phyloP scores from a whole-genome alignment of 2,797 vertebrate species.

The Amazona finschi region DNA sequence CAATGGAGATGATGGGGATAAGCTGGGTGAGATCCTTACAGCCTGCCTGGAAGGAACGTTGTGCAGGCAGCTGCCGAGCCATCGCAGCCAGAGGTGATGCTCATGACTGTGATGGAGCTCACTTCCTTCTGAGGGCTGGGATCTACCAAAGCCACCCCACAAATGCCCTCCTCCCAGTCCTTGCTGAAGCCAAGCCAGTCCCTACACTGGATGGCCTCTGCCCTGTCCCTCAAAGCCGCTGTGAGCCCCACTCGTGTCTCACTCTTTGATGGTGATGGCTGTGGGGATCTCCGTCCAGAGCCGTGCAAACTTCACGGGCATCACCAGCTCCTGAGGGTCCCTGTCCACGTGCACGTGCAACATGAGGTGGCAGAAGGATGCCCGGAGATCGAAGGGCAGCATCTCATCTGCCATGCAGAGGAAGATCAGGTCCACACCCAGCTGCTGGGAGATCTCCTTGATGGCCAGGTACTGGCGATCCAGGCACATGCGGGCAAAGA shows the following conservation, averaged over 20 bases:
- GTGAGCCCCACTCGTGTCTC: neutral
- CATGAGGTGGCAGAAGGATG: slow-evolving; percentile 98
- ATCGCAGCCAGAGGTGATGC: neutral
- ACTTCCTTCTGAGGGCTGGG: neutral
- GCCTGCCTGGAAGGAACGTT: neutral
- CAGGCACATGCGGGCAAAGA: slow-evolving; percentile 96
- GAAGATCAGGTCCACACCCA: slow-evolving; percentile 95
- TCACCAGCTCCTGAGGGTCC: slow-evolving; percentile 95
- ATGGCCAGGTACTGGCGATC: slow-evolving; percentile 98
- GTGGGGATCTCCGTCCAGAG: slow-evolving; percentile 97
- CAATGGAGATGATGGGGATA: neutral
- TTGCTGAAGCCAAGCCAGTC: neutral
- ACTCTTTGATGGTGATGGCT: slow-evolving; percentile 97
- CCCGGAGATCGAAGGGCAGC: slow-evolving; percentile 92
- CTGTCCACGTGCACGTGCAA: slow-evolving; percentile 94
- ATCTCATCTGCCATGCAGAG: slow-evolving; percentile 97
- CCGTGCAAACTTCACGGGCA: slow-evolving; percentile 93
- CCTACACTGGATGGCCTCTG: neutral
- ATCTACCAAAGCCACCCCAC: neutral
- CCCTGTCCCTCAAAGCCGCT: neutral
- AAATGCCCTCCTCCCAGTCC: neutral
- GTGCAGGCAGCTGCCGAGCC: neutral
- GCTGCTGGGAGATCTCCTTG: slow-evolving; percentile 95
- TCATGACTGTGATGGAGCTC: neutral
- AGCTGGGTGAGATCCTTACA: neutral